Evolutionary conservation across 1,140 invertebrate genomes (phyloP).

Genomic region (Ruditapes philippinarum): DNA sequence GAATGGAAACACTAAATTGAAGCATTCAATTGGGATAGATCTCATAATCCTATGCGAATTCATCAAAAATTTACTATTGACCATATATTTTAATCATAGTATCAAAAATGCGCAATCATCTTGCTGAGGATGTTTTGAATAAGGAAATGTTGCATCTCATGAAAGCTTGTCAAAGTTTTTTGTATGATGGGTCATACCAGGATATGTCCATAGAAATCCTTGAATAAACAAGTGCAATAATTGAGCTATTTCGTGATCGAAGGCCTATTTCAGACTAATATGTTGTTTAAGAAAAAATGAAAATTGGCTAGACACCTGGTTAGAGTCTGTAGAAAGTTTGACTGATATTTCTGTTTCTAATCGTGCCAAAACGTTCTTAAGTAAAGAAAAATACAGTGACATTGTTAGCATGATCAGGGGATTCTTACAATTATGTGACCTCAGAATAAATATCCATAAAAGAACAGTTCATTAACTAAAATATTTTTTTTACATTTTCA

Average conservation of each 20-base stretch:
- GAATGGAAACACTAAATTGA: constrained; percentile 48
- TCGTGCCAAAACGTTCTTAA: constrained; percentile 53
- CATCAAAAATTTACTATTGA: constrained; percentile 64
- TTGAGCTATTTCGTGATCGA: constrained; percentile 64
- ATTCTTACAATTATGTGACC: constrained; percentile 59
- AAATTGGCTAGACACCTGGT: constrained; percentile 58
- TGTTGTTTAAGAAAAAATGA: constrained; percentile 45
- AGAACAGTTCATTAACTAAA: constrained; percentile 20
- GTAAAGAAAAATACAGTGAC: constrained; percentile 60
- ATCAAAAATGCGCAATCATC: constrained; percentile 65
- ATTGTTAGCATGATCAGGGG: constrained; percentile 48
- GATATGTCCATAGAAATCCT: constrained; percentile 43
- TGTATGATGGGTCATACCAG: neutral
- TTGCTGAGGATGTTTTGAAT: constrained; percentile 67
- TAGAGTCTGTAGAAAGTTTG: neutral
- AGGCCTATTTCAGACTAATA: constrained; percentile 44
- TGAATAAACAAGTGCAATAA: constrained; percentile 55
- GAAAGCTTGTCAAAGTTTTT: too few relatives aligned
- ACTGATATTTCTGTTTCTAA: constrained; percentile 7
- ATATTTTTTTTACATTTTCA: neutral
- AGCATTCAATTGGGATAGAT: constrained; percentile 58
- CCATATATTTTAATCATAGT: constrained; percentile 50
- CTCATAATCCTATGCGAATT: constrained; percentile 41
- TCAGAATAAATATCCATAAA: constrained; percentile 51
- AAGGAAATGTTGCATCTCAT: constrained; percentile 43